Evolutionary conservation across 2,797 vertebrate genomes (phyloP), one percentile per base, ranked within the genome.

Genomic region (Aselliscus stoliczkanus): DNA sequence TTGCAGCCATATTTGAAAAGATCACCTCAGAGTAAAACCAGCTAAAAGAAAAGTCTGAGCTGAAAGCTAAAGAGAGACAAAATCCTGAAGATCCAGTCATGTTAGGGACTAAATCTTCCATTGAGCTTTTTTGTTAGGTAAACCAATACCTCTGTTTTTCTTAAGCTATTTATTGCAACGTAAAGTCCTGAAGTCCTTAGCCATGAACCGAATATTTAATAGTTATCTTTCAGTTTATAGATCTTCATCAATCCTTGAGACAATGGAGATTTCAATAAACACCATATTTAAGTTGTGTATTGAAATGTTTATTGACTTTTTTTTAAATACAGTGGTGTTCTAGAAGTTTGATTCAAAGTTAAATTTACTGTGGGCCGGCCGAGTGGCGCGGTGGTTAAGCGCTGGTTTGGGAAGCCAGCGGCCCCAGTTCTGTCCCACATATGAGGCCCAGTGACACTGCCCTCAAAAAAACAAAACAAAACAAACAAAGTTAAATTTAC

Each of bases 301-400:
- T 69, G n/a, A 89, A 79, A 90, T 54, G 11, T 76, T 93, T 70
- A n/a, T 90, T 90, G 90, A n/a, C 31, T 60, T 7, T 75, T 21
- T 62, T 25, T 54, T 27, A 52, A 80, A 8, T 81, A 29, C 5
- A 84, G 10, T 29, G 9, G 12, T 42, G 54, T 77, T 94, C 18
- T 64, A 72, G 87, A 94, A 73, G 15, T 39, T 44, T 62, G 23
- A 95, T 77, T 94, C 50, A 62, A 86, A 77, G 42, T 88, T 93
- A 84, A 69, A 72, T 83, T 70, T 21, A 70, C 31, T 64, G 23
- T n/a, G n/a, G n/a, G n/a, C n/a, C n/a, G n/a, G n/a, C n/a, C n/a
- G n/a, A n/a, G n/a, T n/a, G n/a, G n/a, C n/a, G n/a, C n/a, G n/a
- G n/a, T n/a, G n/a, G n/a, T n/a, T n/a, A n/a, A n/a, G n/a, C n/a